Percentiles rank a stretch among this genome's conserved stretches.
phyloP scores from a whole-genome alignment of 1,140 invertebrate genomes.

The Drosophila oshimai region DNA sequence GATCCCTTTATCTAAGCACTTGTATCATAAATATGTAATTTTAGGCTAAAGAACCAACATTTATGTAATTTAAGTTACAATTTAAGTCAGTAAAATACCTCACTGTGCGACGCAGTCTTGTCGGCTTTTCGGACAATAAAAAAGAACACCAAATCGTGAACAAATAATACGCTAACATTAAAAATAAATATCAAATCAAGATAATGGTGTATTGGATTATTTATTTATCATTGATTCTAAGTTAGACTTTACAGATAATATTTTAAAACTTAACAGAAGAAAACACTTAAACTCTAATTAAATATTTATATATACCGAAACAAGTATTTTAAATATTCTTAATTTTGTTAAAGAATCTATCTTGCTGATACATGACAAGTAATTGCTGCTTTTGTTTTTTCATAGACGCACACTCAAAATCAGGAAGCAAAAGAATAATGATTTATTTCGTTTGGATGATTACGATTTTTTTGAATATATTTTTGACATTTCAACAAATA shows the following conservation, averaged over 20 bases:
- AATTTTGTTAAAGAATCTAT: constrained; percentile 1
- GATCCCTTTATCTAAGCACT: no score
- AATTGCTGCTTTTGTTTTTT: constrained; percentile 11
- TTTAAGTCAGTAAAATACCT: no score
- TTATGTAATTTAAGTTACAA: no score
- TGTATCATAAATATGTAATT: no score
- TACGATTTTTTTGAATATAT: constrained; percentile 12
- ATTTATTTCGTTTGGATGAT: constrained; percentile 10
- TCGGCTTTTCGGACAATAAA: no score
- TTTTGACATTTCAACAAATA: constrained; percentile 7
- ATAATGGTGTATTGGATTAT: constrained; percentile 43
- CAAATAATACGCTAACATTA: no score
- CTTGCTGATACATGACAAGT: constrained; percentile 18
- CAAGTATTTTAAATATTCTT: constrained; percentile 19
- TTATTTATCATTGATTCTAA: constrained; percentile 46
- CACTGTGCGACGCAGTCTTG: no score
- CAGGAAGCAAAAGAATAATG: constrained; percentile 9
- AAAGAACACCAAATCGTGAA: no score
- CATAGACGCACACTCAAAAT: constrained; percentile 14
- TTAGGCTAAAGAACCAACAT: no score
- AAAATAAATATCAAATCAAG: not conserved
- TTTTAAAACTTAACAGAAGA: constrained; percentile 52
- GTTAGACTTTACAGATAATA: constrained; percentile 51
- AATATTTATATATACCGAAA: constrained; percentile 44
- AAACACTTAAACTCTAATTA: constrained; percentile 48